Conservation (phyloP, 2,113 vertebrate species). For the Pica pica region DNA sequence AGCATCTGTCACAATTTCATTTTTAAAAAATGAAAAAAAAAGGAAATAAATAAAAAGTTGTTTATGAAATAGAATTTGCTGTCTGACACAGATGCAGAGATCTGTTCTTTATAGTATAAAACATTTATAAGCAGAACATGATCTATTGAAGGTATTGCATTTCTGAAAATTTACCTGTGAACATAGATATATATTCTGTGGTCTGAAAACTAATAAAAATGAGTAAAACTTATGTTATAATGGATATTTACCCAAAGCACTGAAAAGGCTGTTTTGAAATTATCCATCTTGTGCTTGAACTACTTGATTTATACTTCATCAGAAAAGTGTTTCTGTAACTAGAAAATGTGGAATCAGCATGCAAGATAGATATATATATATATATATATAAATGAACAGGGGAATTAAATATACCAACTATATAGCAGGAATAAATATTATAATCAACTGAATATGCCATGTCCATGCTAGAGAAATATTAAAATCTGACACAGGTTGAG, state of each 20-base stretch:
- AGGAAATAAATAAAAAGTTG: background rate
- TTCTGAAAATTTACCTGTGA: background rate
- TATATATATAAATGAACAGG: no score
- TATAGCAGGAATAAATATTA: background rate
- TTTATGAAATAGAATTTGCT: background rate
- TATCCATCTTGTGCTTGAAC: background rate
- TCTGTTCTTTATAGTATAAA: background rate
- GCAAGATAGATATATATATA: background rate
- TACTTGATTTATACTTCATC: background rate
- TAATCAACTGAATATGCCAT: background rate
- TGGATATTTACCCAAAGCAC: background rate
- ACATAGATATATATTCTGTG: background rate
- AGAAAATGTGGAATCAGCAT: background rate
- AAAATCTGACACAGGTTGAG: background rate
- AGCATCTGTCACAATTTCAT: background rate
- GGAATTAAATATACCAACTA: background rate
- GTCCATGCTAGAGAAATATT: background rate
- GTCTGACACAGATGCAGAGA: background rate
- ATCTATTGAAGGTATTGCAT: background rate
- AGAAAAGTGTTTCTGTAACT: background rate
- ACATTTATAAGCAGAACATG: background rate
- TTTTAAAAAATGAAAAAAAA: background rate
- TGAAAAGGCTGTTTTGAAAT: background rate
- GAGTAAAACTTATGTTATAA: background rate
- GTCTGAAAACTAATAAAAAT: background rate